Base-by-base conservation (phyloP, 2,888 invertebrate genomes). In the Plebejus melissa region DNA sequence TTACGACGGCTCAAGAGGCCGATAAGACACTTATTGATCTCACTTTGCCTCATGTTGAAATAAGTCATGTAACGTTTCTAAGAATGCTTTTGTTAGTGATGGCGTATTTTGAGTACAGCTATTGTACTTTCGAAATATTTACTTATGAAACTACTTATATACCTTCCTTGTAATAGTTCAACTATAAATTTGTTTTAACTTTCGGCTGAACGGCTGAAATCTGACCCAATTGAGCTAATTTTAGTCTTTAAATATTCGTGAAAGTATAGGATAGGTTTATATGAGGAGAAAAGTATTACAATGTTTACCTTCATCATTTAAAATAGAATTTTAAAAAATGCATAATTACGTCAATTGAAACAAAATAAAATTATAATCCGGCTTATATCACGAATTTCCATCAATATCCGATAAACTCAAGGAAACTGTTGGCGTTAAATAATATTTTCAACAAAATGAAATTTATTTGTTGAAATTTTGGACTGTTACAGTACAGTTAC, bases 1-100 rank as follows among this genome's bases (percentile, higher is more conserved):
- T 93, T 92, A 92, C 92, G 91, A 90, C 81, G 72, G 50, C 50
- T 72, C 72, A 32, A 72, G 50, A 72, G 50, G 32, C 9, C 72
- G 72, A 54, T 50, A 72, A 22, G 71, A 22, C 41, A 72, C 72
- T 72, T 72, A 72, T 72, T 46, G 50, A 72, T 50, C 70, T 41
- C 70, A 70, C 70, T 70, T 9, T 41, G 38, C 41, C 41, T 41
- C 69, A 70, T 65, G 65, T 65, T 65, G 16, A 36, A 65, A 32
- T 32, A 65, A 32, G 65, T 65, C 65, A 32, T 65, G 32, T 65
- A 65, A 60, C 11, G 28, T 60, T 60, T 60, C 60, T 22, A 28
- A 9, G 60, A 60, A 60, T 60, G 28, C 60, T 9, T 60, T 60
- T 22, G 28, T 60, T 60, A 11, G 22, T 22, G 7, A 0, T 22